Percentiles rank a stretch among this genome's conserved stretches.
These are phyloP conservation scores for Cyanoramphus novaezelandiae DNA, from an alignment of 2,113 vertebrate genomes.

Conservation along the genomic window DNA sequence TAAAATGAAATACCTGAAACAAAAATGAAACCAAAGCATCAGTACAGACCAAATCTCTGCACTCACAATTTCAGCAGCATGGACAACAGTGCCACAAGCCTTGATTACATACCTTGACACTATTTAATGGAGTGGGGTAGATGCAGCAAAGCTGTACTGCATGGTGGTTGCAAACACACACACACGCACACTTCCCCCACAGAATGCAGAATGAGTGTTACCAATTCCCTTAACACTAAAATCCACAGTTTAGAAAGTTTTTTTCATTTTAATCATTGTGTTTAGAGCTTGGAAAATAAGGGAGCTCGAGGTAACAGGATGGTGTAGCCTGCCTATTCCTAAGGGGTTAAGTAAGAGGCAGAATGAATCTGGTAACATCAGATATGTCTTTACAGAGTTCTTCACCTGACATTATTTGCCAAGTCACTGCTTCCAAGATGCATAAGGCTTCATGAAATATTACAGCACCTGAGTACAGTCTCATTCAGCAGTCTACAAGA, in stretches of 20 bases:
- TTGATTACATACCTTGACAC: neutral
- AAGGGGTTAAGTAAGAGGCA: neutral
- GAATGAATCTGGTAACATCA: neutral
- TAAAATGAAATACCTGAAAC: neutral
- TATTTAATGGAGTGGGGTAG: neutral
- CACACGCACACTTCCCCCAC: neutral
- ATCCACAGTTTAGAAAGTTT: neutral
- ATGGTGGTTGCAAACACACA: too few relatives aligned
- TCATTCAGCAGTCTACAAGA: neutral
- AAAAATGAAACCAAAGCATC: neutral
- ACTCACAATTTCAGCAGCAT: neutral
- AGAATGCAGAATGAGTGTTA: neutral
- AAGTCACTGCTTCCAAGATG: neutral
- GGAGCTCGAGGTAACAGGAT: neutral
- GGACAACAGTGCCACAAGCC: neutral
- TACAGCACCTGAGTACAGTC: neutral
- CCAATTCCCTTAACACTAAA: neutral
- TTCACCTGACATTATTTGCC: neutral
- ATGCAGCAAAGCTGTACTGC: neutral
- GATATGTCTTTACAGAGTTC: neutral
- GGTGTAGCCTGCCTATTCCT: neutral
- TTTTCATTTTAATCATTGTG: neutral
- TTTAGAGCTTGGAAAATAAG: neutral
- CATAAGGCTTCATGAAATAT: neutral
- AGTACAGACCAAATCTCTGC: neutral